A percentile compares a stretch with the other conserved stretches of the same genome.
Evolutionary conservation across 2,888 invertebrate species (phyloP).

Genomic region (Syritta pipiens): DNA sequence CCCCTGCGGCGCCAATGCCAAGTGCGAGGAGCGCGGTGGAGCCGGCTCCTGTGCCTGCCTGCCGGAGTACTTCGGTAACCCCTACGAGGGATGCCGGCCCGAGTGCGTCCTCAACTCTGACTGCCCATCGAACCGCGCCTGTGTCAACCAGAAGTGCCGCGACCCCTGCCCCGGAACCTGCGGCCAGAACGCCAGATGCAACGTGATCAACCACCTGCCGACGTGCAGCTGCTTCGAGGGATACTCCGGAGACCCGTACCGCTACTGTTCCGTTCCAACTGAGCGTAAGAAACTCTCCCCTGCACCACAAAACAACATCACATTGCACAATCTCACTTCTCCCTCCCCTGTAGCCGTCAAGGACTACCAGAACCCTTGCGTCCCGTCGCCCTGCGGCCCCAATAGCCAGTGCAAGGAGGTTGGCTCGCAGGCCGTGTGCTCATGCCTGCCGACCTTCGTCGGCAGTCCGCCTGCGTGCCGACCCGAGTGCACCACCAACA

Average conservation of each 20-base stretch:
- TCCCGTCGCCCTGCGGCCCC: slow-evolving; percentile 87
- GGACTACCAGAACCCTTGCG: slow-evolving; percentile 83
- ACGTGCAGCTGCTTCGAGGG: slow-evolving; percentile 85
- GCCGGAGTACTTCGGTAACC: slow-evolving; percentile 83
- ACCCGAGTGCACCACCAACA: slow-evolving; percentile 83
- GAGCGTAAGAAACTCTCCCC: slow-evolving; percentile 75
- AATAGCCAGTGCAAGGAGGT: slow-evolving; percentile 86
- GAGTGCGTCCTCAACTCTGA: slow-evolving; percentile 86
- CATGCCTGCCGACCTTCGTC: slow-evolving; percentile 82
- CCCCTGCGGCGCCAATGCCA: slow-evolving; percentile 84
- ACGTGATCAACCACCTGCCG: slow-evolving; percentile 88
- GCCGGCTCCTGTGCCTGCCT: slow-evolving; percentile 84
- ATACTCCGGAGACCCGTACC: slow-evolving; percentile 86
- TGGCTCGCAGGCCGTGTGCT: slow-evolving; percentile 83
- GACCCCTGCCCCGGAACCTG: slow-evolving; percentile 90
- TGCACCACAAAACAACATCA: not conserved
- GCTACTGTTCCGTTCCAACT: slow-evolving; percentile 82
- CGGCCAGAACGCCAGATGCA: slow-evolving; percentile 87
- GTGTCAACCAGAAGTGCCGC: slow-evolving; percentile 85
- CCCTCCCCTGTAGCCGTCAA: slow-evolving; percentile 64
- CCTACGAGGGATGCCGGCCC: slow-evolving; percentile 86
- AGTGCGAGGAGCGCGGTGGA: slow-evolving; percentile 79
- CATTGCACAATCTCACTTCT: slow-evolving; percentile 41
- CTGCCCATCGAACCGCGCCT: slow-evolving; percentile 85
- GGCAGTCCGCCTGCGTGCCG: slow-evolving; percentile 86